A percentile compares a stretch with the other conserved stretches of the same genome.
Conservation (phyloP, 1,140 invertebrate genomes). For the Laupala kohalensis region DNA sequence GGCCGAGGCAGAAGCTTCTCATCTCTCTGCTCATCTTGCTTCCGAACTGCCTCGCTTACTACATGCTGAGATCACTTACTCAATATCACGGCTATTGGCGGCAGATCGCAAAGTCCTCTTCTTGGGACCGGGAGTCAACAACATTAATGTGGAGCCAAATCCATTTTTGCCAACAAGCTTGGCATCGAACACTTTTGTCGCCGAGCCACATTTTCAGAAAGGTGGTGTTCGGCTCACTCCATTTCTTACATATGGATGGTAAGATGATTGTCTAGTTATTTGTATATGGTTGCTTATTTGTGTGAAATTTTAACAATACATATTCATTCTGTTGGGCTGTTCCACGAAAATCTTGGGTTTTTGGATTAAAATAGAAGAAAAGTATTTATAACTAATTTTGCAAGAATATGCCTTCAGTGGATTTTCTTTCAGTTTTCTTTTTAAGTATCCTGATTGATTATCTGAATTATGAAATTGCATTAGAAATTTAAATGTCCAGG, state of each 20-base stretch:
- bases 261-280: constrained; percentile 26
- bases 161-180: constrained; percentile 49
- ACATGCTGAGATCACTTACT: constrained; percentile 63
- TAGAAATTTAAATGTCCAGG: no score
- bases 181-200: constrained; percentile 28
- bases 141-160: constrained; percentile 37
- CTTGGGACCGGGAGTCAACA: constrained; percentile 29
- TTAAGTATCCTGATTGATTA: no score
- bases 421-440: no score
- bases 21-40: constrained; percentile 41
- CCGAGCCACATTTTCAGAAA: constrained; percentile 50
- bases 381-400: background rate
- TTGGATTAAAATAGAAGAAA: background rate
- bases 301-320: no score
- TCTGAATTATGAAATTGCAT: no score
- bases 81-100: constrained; percentile 65
- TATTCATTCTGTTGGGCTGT: no score
- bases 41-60: constrained; percentile 64
- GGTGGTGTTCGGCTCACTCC: constrained; percentile 71
- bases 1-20: constrained; percentile 21
- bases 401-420: background rate
- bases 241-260: constrained; percentile 79
- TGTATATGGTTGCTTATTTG: background rate
- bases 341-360: no score
- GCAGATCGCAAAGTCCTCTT: constrained; percentile 76